Evolutionary conservation across 2,888 invertebrate genomes (phyloP).

Genomic region (Torymus auratus): DNA sequence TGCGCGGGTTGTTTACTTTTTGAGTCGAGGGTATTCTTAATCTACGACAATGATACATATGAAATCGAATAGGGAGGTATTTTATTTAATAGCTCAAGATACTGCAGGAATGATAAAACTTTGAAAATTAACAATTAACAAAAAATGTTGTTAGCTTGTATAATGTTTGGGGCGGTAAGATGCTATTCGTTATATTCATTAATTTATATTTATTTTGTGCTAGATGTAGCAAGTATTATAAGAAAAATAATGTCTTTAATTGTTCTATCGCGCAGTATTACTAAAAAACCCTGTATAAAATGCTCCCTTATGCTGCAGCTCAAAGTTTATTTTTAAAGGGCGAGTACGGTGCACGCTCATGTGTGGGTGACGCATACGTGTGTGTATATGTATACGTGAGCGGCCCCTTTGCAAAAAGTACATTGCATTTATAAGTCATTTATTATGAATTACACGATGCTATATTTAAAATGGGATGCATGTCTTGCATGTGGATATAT

Average conservation of each 20-base stretch:
- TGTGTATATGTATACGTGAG: slow-evolving; percentile 13
- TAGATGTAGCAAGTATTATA: not conserved
- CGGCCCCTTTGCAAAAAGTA: slow-evolving; percentile 65
- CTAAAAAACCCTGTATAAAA: not conserved
- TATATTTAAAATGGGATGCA: slow-evolving; percentile 76
- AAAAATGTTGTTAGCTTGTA: no score
- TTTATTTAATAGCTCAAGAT: no score
- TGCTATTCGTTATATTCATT: no score
- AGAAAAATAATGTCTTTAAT: slow-evolving; percentile 9
- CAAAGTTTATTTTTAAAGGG: slow-evolving; percentile 15
- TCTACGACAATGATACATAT: no score
- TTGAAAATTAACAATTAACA: no score
- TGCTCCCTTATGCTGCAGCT: slow-evolving; percentile 15
- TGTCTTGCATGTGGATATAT: slow-evolving; percentile 75
- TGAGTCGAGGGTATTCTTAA: no score
- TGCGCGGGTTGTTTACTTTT: no score
- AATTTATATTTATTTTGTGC: no score
- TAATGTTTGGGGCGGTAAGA: no score
- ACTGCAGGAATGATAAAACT: no score
- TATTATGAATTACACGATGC: slow-evolving; percentile 77
- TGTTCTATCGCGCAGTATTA: slow-evolving; percentile 4
- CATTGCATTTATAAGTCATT: slow-evolving; percentile 76
- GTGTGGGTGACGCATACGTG: slow-evolving; percentile 26
- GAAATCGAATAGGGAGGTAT: no score
- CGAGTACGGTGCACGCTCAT: not conserved